These are phyloP conservation scores for Syrista parreyssii DNA, from an alignment of 2,888 invertebrate genomes.

Conservation along the genomic window DNA sequence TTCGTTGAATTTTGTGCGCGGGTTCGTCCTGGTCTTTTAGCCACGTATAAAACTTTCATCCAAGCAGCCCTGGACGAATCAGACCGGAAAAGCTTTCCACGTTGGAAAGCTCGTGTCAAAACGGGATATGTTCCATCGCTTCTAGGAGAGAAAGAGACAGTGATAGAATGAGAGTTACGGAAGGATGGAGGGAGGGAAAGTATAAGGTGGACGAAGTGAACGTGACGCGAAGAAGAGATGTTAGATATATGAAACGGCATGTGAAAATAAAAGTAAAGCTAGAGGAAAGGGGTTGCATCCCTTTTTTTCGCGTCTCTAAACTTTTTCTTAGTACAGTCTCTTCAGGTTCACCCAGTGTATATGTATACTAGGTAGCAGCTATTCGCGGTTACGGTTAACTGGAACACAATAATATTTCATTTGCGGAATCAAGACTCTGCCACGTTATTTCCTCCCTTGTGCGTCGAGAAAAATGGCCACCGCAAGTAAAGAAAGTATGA, in stretches of 20 bases:
- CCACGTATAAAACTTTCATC: not conserved
- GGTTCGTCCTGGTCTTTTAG: not conserved
- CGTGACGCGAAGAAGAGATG: not conserved
- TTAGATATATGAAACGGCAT: constrained; percentile 21
- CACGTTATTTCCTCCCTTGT: not conserved
- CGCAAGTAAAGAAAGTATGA: not conserved
- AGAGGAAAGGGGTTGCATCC: not conserved
- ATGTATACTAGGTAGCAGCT: not conserved
- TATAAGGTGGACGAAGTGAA: not conserved
- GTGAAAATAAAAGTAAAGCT: constrained; percentile 10
- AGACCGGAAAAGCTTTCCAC: not conserved
- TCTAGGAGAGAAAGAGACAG: not conserved
- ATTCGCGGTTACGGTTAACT: not conserved
- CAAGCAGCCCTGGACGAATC: not conserved
- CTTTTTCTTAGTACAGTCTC: not conserved
- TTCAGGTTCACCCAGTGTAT: not conserved
- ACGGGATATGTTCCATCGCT: not conserved
- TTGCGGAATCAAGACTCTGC: constrained; percentile 41
- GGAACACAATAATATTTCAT: constrained; percentile 50
- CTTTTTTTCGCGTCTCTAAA: not conserved
- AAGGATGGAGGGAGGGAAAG: not conserved
- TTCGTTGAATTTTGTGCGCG: not conserved
- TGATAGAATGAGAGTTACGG: not conserved
- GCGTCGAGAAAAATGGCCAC: constrained; percentile 3
- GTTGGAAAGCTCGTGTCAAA: not conserved